Base-by-base conservation (phyloP, 1,140 invertebrate genomes). In the Apis laboriosa region DNA sequence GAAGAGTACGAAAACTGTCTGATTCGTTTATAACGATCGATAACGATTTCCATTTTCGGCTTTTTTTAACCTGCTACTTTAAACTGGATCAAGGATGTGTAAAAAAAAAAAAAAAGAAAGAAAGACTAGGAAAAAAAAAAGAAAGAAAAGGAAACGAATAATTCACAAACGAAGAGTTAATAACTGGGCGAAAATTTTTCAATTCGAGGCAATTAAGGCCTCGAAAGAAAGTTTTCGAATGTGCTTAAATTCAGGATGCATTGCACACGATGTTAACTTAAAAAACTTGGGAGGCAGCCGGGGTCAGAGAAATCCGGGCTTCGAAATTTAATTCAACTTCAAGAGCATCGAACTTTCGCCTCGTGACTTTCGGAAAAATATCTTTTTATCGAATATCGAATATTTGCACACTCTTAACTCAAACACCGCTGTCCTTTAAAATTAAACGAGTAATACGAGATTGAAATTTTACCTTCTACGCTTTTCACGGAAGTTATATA, bases 171-270 rank as follows among this genome's bases (percentile, higher is more conserved):
- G 8, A 7, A 64, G 17, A 76, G 34, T 19, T 53, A n/a, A 21
- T 1, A 51, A 17, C 13, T n/a, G 13, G 17, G 19, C 9, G 34
- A 24, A 24, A 21, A 51, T 63, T 28, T 24, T 49, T 19, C 4
- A 64, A 51, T 53, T 76, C 21, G 1, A 64, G 34, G 60, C 74
- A 76, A 76, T 76, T 64, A 76, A 58, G 21, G 43, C 21, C 34
- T 43, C 34, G 34, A 9, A 51, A 61, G 55, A 28, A 64, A 76
- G 63, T 49, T 76, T 76, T 76, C 5, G 1, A 63, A 76, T 7
- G 49, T 64, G 60, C 43, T 76, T 51, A 28, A 63, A 58, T 34
- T 61, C 28, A 9, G 58, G n/a, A 63, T 15, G 74, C 43, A 63
- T 28, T 63, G 58, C 21, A 11, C 21, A 19, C 60, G n/a, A 8